Evolutionary conservation across 2,113 vertebrate genomes (phyloP), one percentile per base, ranked within the genome.

Genomic region (Hassar affinis): DNA sequence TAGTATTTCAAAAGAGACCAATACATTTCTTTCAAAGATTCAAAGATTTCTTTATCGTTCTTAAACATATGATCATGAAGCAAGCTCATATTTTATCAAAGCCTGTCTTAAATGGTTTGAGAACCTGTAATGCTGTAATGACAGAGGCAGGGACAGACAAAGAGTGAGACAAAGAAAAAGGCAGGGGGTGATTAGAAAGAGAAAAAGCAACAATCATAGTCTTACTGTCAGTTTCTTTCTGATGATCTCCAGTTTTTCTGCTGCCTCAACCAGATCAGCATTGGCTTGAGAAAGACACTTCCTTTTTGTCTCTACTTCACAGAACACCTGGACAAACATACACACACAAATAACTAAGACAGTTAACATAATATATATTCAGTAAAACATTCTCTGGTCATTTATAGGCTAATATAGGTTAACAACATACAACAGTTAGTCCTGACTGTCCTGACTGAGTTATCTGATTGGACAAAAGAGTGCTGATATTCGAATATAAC

Each of bases 231-330:
- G 91, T 85, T 92, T 95, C 88, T 92, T 95, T 82, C 90, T 90
- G 84, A 94, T 91, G 81, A 62, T 56, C 47, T 95, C 90, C 4
- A 94, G 88, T 84, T 95, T 94, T 87, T 95, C 94, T 30, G 93
- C 92, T 77, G 95, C 93, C 79, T 93, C 91, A 1, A 84, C 79
- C 85, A 95, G 91, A 75, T 93, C 93, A 84, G 93, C 85, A 1
- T 93, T 95, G 64, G 91, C 93, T 88, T 95, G 92, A 87, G 92
- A 69, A 49, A 95, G 92, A 85, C 90, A 93, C 87, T 93, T 92
- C 86, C 87, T 85, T 92, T 95, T 95, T 82, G 89, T 90, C 88
- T 94, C 94, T 54, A 92, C 90, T 88, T 95, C 92, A 83, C 92
- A 91, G 59, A 89, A 90, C 54, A 93, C 93, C 94, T 93, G 88